Conservation (phyloP, 2,888 invertebrate genomes). For the Cabera pusaria region DNA sequence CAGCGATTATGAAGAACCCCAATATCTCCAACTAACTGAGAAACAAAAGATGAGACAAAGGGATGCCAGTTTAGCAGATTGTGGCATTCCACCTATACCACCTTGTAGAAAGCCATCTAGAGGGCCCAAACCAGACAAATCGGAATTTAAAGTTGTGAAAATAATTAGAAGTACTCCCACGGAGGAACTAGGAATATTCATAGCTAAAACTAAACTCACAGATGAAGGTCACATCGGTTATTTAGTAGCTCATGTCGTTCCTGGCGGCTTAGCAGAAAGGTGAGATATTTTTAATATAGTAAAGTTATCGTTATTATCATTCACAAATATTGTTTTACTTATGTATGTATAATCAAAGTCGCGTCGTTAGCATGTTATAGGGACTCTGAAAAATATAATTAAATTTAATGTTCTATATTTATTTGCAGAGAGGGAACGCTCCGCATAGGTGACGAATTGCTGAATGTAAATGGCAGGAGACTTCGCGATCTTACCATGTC, state of each 20-base stretch:
- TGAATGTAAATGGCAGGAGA: constrained; percentile 88
- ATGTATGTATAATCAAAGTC: no score
- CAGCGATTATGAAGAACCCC: constrained; percentile 65
- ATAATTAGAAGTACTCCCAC: constrained; percentile 80
- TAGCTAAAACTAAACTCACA: constrained; percentile 85
- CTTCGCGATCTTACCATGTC: constrained; percentile 86
- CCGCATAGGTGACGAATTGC: constrained; percentile 87
- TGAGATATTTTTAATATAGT: constrained; percentile 46
- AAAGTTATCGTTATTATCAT: no score
- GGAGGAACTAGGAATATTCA: constrained; percentile 88
- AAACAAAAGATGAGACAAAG: constrained; percentile 78
- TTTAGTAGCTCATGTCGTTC: constrained; percentile 87
- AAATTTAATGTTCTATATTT: constrained; percentile 2
- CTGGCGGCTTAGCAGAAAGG: constrained; percentile 87
- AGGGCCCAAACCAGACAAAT: constrained; percentile 57
- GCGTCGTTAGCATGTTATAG: no score
- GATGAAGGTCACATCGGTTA: constrained; percentile 86
- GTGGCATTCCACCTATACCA: constrained; percentile 78
- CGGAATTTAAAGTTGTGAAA: constrained; percentile 79
- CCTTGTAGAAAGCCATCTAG: constrained; percentile 67
- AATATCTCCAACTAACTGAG: constrained; percentile 73
- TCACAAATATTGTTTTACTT: no score
- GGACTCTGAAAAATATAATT: no score
- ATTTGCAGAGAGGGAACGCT: constrained; percentile 85
- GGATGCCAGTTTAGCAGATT: constrained; percentile 60